Conservation (phyloP, 2,888 invertebrate species). For the Margaritifera margaritifera region DNA sequence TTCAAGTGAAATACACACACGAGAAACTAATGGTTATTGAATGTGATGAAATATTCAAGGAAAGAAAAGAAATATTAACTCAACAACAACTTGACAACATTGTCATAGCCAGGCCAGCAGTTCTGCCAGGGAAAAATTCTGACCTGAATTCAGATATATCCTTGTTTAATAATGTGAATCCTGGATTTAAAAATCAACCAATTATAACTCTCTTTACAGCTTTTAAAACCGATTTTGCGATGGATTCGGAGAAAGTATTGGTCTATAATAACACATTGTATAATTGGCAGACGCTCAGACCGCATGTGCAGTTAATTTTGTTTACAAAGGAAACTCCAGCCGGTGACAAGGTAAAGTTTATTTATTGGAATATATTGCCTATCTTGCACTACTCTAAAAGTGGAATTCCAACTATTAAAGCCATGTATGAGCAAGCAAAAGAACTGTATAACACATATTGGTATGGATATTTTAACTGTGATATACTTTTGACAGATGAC, state of each 20-base stretch:
- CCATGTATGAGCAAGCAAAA: conserved; percentile 32
- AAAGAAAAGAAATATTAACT: too few relatives aligned
- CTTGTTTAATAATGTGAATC: too few relatives aligned
- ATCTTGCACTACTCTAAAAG: conserved; percentile 6
- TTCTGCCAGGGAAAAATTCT: too few relatives aligned
- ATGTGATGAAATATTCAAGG: too few relatives aligned
- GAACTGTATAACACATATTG: conserved; percentile 27
- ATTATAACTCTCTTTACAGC: conserved; percentile 34
- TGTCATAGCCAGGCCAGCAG: too few relatives aligned
- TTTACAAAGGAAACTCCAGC: conserved; percentile 40
- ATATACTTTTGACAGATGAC: conserved; percentile 34
- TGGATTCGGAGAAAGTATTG: conserved; percentile 30
- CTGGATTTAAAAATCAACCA: too few relatives aligned
- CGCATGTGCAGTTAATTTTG: conserved; percentile 34
- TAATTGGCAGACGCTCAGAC: conserved; percentile 43
- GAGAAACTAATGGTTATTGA: too few relatives aligned
- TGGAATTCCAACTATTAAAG: conserved; percentile 32
- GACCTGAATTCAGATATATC: too few relatives aligned
- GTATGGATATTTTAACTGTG: conserved; percentile 40
- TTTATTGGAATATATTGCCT: conserved; percentile 39
- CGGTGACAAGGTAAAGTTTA: conserved; percentile 10
- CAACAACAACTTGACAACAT: too few relatives aligned
- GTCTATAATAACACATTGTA: conserved; percentile 43
- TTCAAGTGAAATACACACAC: too few relatives aligned
- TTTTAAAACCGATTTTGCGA: conserved; percentile 24